These are phyloP conservation scores for Meganola albula DNA, from an alignment of 2,888 invertebrate species.

Conservation along the genomic window DNA sequence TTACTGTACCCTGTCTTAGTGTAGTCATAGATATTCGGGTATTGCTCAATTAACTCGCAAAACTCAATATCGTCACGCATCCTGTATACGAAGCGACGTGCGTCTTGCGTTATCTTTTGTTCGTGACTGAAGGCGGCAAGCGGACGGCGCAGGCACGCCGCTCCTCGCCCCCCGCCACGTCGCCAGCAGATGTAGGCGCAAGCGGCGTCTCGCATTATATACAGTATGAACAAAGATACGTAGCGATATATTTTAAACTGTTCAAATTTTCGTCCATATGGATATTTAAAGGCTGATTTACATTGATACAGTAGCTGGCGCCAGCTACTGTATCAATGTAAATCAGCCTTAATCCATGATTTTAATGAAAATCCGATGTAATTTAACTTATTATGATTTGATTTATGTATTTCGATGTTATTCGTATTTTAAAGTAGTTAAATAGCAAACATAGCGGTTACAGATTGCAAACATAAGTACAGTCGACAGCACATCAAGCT, in stretches of 20 bases:
- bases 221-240: slow-evolving; percentile 17
- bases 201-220: slow-evolving; percentile 15
- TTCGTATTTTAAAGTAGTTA: slow-evolving; percentile 6
- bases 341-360: background rate
- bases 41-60: slow-evolving; percentile 16
- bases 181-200: slow-evolving; percentile 15
- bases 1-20: slow-evolving; percentile 17
- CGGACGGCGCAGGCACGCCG: slow-evolving; percentile 18
- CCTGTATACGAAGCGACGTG: slow-evolving; percentile 14
- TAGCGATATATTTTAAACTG: slow-evolving; percentile 17
- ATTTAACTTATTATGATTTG: slow-evolving; percentile 1
- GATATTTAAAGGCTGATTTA: too few relatives aligned
- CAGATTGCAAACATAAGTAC: slow-evolving; percentile 9
- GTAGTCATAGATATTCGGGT: slow-evolving; percentile 16
- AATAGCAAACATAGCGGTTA: slow-evolving; percentile 9
- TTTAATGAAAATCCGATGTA: background rate
- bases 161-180: slow-evolving; percentile 14
- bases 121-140: slow-evolving; percentile 7
- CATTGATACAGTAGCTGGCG: too few relatives aligned
- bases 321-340: too few relatives aligned
- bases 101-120: slow-evolving; percentile 12
- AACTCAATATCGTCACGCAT: slow-evolving; percentile 12
- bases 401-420: slow-evolving; percentile 7
- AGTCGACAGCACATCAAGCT: slow-evolving; percentile 10
- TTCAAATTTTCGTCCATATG: slow-evolving; percentile 12